Percentiles rank a stretch among this genome's conserved stretches.
Evolutionary conservation across 2,888 invertebrate species (phyloP).

Genomic region (Parnassius orleans): DNA sequence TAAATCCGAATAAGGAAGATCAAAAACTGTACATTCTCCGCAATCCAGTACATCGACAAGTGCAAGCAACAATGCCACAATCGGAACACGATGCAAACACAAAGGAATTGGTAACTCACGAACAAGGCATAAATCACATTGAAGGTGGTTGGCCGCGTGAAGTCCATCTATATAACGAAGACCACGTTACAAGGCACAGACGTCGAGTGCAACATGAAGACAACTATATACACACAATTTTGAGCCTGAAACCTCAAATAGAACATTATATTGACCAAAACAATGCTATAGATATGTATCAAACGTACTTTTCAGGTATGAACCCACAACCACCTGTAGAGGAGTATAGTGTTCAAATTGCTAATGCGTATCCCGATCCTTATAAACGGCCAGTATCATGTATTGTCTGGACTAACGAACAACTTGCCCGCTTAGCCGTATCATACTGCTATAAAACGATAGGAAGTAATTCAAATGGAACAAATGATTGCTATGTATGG

Average conservation of each 20-base stretch:
- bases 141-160: conserved; percentile 95
- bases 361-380: conserved; percentile 85
- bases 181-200: conserved; percentile 86
- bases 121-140: conserved; percentile 85
- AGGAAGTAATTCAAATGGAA: conserved; percentile 32
- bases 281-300: conserved; percentile 89
- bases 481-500: conserved; percentile 84
- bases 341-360: conserved; percentile 79
- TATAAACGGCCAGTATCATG: conserved; percentile 76
- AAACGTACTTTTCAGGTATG: conserved; percentile 85
- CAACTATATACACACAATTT: conserved; percentile 83
- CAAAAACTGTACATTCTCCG: conserved; percentile 70
- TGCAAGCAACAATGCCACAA: conserved; percentile 69
- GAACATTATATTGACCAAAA: conserved; percentile 87
- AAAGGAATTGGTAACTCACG: conserved; percentile 75
- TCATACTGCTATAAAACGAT: conserved; percentile 76
- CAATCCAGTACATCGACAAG: conserved; percentile 74
- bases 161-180: conserved; percentile 82
- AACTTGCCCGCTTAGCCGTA: conserved; percentile 82
- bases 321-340: conserved; percentile 75
- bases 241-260: conserved; percentile 78
- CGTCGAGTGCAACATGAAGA: conserved; percentile 92
- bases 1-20: conserved; percentile 56
- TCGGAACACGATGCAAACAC: conserved; percentile 83
- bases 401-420: conserved; percentile 87